Percentiles rank a stretch among this genome's conserved stretches.
Evolutionary conservation across 1,140 invertebrate species (phyloP).

Genomic region (Drosophila aff.): DNA sequence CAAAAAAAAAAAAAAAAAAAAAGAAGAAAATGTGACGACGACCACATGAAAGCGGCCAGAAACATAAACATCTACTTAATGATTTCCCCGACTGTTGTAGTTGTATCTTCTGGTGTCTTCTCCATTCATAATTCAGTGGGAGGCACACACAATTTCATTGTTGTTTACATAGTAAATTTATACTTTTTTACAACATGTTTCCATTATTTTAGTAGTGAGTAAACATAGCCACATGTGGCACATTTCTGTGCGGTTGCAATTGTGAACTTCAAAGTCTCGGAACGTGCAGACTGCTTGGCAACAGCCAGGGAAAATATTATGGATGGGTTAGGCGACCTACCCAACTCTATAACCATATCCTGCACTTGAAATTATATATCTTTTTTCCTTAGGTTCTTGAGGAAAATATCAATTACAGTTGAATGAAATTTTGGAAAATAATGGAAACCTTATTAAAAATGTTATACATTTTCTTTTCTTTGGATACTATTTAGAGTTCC

Average conservation of each 20-base stretch:
- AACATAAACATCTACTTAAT: conserved; percentile 81
- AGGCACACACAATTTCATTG: conserved; percentile 49
- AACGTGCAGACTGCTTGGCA: conserved; percentile 73
- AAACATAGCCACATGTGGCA: conserved; percentile 66
- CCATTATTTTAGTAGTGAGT: conserved; percentile 83
- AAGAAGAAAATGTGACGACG: conserved; percentile 67
- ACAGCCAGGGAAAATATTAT: conserved; percentile 56
- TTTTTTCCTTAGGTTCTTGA: conserved; percentile 11
- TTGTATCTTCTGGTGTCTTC: conserved; percentile 39
- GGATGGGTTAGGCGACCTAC: conserved; percentile 8
- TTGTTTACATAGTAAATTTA: conserved; percentile 83
- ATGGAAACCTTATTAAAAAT: too few relatives aligned
- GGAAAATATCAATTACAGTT: conserved; percentile 26
- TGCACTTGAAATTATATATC: conserved; percentile 52
- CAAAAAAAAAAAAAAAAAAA: conserved; percentile 15
- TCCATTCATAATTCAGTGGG: conserved; percentile 70
- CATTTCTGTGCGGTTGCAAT: conserved; percentile 61
- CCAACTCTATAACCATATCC: conserved; percentile 46
- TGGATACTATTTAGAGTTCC: too few relatives aligned
- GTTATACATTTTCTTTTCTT: not conserved
- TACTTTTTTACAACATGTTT: conserved; percentile 82
- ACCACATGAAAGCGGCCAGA: conserved; percentile 74
- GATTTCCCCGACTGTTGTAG: conserved; percentile 61
- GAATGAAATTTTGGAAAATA: not conserved
- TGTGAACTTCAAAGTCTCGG: conserved; percentile 69